A percentile compares a stretch with the other conserved stretches of the same genome.
Evolutionary conservation across 2,113 vertebrate species (phyloP).

Genomic region (Felis chaus): DNA sequence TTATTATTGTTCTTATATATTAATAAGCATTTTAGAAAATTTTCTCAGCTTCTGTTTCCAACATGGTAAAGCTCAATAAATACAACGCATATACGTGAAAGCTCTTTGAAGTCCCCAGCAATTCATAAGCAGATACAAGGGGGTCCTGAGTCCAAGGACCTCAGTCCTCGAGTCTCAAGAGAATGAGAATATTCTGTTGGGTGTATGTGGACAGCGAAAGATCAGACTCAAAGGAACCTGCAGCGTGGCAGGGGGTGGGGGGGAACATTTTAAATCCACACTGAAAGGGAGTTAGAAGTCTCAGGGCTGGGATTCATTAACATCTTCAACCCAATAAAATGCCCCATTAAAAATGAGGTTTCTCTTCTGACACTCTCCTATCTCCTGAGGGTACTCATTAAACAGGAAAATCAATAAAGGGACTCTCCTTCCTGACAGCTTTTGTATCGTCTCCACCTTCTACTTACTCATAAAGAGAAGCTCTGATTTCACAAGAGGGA

Average conservation of each 20-base stretch:
- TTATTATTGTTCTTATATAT: neutral
- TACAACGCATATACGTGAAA: neutral
- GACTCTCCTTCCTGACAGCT: conserved; percentile 1
- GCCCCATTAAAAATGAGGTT: conserved; percentile 19
- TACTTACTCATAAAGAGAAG: neutral
- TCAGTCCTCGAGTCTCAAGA: too few species aligned
- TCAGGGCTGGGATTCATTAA: conserved; percentile 9
- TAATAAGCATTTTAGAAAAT: neutral
- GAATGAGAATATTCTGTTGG: neutral
- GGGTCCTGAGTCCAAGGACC: neutral
- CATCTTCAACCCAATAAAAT: conserved; percentile 49
- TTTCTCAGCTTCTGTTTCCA: neutral
- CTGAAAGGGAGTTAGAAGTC: neutral
- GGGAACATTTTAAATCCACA: neutral
- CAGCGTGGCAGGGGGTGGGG: neutral
- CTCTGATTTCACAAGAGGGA: neutral
- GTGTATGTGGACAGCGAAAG: neutral
- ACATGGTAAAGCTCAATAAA: neutral
- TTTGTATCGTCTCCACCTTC: neutral
- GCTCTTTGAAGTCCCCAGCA: neutral
- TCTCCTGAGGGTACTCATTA: conserved; percentile 40
- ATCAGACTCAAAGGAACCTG: neutral
- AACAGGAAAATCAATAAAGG: neutral
- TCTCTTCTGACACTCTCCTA: neutral
- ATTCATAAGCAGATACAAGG: neutral